Conservation (phyloP, 2,797 vertebrate species). For the Sorex maritimensis region DNA sequence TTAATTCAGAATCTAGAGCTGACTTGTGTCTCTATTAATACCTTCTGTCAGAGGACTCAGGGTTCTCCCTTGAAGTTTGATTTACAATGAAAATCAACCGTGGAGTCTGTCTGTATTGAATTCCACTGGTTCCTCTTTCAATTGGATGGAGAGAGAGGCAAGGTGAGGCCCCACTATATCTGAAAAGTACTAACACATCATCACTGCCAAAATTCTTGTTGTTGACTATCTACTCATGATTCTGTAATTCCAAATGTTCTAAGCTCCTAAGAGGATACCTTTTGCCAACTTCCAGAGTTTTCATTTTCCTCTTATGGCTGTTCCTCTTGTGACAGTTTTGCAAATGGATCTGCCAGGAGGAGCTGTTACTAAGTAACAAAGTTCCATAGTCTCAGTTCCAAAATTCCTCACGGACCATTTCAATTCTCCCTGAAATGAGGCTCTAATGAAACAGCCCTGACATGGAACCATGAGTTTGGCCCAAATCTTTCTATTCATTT, state of each 20-base stretch:
- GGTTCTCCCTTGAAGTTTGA: too few relatives aligned
- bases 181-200: neutral
- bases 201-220: neutral
- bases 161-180: neutral
- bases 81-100: slow-evolving; percentile 15
- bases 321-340: neutral
- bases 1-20: slow-evolving; percentile 38
- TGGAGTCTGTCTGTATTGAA: neutral
- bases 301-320: neutral
- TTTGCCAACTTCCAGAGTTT: neutral
- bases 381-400: neutral
- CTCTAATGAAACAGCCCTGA: neutral
- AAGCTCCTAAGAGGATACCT: neutral
- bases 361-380: neutral
- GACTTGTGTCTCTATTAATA: neutral
- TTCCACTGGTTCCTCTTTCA: neutral
- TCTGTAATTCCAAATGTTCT: neutral
- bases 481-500: neutral
- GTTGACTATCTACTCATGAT: neutral
- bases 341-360: neutral
- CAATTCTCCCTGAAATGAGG: neutral
- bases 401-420: neutral
- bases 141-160: neutral
- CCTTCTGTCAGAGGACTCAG: too few relatives aligned
- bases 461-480: neutral